Conservation (phyloP, 2,797 vertebrate genomes). For the Girardinus metallicus region DNA sequence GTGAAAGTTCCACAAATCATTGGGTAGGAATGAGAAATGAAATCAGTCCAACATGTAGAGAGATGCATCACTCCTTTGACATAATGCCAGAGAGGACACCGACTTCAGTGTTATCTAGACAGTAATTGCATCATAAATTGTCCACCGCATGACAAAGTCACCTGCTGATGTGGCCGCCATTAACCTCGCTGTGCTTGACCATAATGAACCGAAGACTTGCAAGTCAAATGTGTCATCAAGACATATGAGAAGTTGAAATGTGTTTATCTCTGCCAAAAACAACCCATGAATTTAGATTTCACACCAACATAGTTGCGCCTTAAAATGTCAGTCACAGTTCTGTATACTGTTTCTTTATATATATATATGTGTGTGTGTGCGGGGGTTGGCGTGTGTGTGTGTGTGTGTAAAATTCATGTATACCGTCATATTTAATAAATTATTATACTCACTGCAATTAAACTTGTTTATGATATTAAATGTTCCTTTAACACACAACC, state of each 20-base stretch:
- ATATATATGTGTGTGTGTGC: too few species aligned
- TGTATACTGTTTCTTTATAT: neutral
- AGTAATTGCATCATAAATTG: slow-evolving; percentile 81
- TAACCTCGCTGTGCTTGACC: slow-evolving; percentile 74
- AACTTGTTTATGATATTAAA: neutral
- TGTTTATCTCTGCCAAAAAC: neutral
- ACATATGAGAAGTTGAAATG: neutral
- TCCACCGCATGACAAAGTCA: slow-evolving; percentile 73
- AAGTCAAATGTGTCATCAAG: neutral
- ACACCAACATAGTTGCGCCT: neutral
- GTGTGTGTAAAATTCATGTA: neutral
- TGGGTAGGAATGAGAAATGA: slow-evolving; percentile 18
- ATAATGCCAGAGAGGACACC: slow-evolving; percentile 50
- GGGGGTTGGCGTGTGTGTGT: too few species aligned
- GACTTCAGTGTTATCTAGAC: slow-evolving; percentile 65
- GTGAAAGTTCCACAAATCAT: slow-evolving; percentile 9
- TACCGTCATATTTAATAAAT: neutral
- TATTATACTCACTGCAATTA: neutral
- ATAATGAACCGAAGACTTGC: slow-evolving; percentile 69
- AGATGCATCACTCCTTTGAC: slow-evolving; percentile 52
- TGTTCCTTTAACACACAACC: neutral
- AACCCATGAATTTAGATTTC: neutral
- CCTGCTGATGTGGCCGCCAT: slow-evolving; percentile 70
- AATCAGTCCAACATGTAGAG: slow-evolving; percentile 21
- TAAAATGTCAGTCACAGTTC: slow-evolving; percentile 12